phyloP scores from a whole-genome alignment of 2,888 invertebrate species.

The Pseudanteris insignis region DNA sequence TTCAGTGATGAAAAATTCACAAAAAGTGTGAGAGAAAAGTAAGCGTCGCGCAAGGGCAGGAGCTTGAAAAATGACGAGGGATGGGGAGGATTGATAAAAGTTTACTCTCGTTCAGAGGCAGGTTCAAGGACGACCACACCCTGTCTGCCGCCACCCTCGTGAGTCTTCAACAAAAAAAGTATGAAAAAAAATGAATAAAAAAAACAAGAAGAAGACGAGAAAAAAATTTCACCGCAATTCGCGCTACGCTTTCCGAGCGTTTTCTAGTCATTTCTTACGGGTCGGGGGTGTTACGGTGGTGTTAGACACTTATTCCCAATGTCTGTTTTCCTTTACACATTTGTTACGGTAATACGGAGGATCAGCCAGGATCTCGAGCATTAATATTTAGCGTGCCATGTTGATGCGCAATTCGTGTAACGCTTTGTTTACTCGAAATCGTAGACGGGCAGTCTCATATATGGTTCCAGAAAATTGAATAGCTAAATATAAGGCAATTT shows the following conservation, averaged over 20 bases:
- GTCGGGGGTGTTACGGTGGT: slow-evolving; percentile 46
- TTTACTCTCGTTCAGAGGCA: slow-evolving; percentile 50
- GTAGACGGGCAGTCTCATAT: too few species aligned
- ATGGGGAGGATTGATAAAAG: slow-evolving; percentile 47
- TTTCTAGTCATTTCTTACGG: slow-evolving; percentile 47
- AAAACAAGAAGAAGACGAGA: too few species aligned
- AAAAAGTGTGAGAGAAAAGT: slow-evolving; percentile 23
- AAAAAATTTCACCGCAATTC: slow-evolving; percentile 51
- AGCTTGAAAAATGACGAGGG: slow-evolving; percentile 41
- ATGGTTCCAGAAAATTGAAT: too few species aligned
- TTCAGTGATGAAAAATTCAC: too few species aligned
- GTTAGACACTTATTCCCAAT: slow-evolving; percentile 13
- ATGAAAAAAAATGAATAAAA: slow-evolving; percentile 11
- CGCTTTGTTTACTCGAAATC: not conserved
- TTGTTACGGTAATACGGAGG: slow-evolving; percentile 20
- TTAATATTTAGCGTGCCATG: slow-evolving; percentile 5
- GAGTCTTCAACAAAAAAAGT: too few species aligned
- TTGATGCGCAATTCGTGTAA: too few species aligned
- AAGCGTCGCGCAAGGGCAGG: slow-evolving; percentile 21
- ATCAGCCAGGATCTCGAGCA: slow-evolving; percentile 2
- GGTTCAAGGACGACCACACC: slow-evolving; percentile 66
- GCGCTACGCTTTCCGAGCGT: slow-evolving; percentile 52
- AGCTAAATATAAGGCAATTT: too few species aligned
- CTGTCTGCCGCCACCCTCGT: slow-evolving; percentile 58
- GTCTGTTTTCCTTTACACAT: slow-evolving; percentile 9